Evolutionary conservation across 2,797 vertebrate species (phyloP).

Genomic region (Muraenolepis orangiensis): DNA sequence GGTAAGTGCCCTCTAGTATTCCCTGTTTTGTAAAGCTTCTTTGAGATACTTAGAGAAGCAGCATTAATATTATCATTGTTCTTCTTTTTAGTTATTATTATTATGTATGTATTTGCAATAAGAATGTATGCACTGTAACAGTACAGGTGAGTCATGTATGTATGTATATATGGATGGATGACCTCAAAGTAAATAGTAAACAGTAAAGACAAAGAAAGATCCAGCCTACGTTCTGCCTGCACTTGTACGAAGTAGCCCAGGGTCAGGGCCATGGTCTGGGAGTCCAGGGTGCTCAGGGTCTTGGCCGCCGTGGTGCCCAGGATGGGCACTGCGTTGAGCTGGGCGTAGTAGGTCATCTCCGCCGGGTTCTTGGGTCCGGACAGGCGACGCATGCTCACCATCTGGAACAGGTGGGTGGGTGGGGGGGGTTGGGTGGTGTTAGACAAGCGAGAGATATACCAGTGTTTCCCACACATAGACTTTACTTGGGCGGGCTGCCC

Average conservation of each 20-base stretch:
- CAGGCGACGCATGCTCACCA: conserved; percentile 92
- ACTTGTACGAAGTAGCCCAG: conserved; percentile 93
- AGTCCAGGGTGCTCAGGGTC: conserved; percentile 92
- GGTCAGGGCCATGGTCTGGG: conserved; percentile 95
- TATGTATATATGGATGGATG: too few species aligned
- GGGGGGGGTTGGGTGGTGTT: not conserved
- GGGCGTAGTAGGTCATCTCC: conserved; percentile 93
- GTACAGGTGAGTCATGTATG: not conserved
- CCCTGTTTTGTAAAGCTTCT: too few species aligned
- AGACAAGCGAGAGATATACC: not conserved
- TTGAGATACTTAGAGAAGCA: not conserved
- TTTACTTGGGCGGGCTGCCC: too few species aligned
- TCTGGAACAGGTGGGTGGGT: conserved; percentile 66
- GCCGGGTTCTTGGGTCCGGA: conserved; percentile 90
- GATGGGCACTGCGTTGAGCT: conserved; percentile 85
- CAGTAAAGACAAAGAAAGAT: not conserved
- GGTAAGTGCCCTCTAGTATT: too few species aligned
- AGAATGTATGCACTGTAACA: not conserved
- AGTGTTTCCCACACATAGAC: too few species aligned
- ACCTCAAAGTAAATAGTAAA: not conserved
- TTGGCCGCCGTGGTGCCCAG: conserved; percentile 88
- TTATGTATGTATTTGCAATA: not conserved
- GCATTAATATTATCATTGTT: too few species aligned
- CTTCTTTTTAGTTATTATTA: too few species aligned
- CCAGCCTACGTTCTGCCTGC: conserved; percentile 90